phyloP scores from a whole-genome alignment of 1,140 invertebrate species.

The Brachionus rubens region DNA sequence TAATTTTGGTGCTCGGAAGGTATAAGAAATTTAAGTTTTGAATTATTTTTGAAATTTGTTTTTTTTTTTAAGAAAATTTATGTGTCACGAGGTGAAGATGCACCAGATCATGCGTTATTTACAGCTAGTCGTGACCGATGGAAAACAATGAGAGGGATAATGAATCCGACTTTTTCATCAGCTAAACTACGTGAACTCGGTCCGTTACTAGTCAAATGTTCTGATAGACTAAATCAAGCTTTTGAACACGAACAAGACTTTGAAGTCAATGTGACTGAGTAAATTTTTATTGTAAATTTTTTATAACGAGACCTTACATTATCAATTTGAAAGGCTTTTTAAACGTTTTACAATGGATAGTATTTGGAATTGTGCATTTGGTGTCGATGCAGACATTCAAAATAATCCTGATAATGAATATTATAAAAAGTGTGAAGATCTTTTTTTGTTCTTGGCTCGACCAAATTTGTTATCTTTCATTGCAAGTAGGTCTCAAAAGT shows the following conservation, averaged over 20 bases:
- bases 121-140: conserved; percentile 59
- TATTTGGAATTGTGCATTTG: conserved; percentile 37
- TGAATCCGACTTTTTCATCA: conserved; percentile 65
- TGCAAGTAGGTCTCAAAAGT: not conserved
- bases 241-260: conserved; percentile 49
- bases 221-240: conserved; percentile 51
- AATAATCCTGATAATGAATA: conserved; percentile 23
- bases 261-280: conserved; percentile 53
- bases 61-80: not conserved
- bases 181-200: conserved; percentile 63
- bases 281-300: not conserved
- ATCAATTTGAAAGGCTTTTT: conserved; percentile 47
- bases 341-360: conserved; percentile 43
- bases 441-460: not conserved
- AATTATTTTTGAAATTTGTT: not conserved
- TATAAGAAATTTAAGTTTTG: conserved; percentile 31
- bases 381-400: conserved; percentile 28
- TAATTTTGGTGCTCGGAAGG: conserved; percentile 60
- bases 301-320: too few species aligned
- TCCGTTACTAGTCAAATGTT: conserved; percentile 52
- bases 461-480: not conserved
- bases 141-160: conserved; percentile 64
- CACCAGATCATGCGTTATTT: conserved; percentile 49
- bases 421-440: not conserved
- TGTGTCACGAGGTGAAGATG: not conserved